Base-by-base conservation (phyloP, 2,113 vertebrate species). In the Aegypius monachus region DNA sequence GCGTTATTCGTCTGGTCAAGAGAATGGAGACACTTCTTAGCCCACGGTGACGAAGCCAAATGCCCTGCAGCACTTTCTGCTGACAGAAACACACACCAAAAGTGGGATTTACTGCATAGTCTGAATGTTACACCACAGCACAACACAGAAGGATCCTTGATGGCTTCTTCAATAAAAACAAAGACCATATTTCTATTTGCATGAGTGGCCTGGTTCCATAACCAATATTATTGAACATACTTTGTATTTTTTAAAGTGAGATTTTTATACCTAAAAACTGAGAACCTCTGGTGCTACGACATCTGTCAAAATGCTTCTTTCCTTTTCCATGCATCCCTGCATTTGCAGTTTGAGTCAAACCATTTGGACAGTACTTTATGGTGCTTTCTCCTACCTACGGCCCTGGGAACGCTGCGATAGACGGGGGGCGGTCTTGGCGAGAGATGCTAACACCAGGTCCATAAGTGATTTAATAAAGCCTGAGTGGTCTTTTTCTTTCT, bases 251-350 rank as follows among this genome's bases (percentile, higher is more conserved):
- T 88, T 40, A 18, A 67, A 85, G 52, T 72, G 13, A 77, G 11
- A 77, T 48, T 92, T 95, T 92, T 86, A 59, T 56, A 62, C 19
- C 20, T 62, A 68, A 84, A 95, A 72, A 1, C 34, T 26, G 47
- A 93, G 75, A 88, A 55, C 16, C 26, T 73, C 42, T 73, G 66
- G 52, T 62, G 47, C 42, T 68, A 52, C 0, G 2, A 50, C 29
- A 67, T 66, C 58, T 95, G 56, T 86, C 59, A 92, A 92, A 92
- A 92, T 9, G 21, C 22, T 43, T 68, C 75, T 89, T 96, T 48
- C 50, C 27, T 81, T 52, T 78, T 85, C n/a, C 50, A 71, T 6
- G 21, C 3, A 2, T 66, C 55, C 21, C 18, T 52, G 31, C 38
- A 61, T 70, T 67, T 86, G 71, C 42, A 82, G n/a, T 61, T 80